phyloP scores from a whole-genome alignment of 1,140 invertebrate species.

The Drosophila ficusphila region DNA sequence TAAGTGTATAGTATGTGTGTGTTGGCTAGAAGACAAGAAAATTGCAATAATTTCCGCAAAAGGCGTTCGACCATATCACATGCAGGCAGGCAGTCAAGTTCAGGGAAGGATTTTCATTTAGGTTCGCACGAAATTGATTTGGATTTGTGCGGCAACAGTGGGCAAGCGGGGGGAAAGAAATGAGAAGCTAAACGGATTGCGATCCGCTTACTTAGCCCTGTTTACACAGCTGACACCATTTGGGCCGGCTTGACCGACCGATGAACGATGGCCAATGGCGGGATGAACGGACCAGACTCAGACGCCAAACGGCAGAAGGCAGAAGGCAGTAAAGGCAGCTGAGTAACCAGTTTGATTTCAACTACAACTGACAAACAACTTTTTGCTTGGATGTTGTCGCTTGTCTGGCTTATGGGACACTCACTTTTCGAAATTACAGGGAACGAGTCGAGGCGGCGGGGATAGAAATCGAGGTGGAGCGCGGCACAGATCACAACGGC shows the following conservation, averaged over 20 bases:
- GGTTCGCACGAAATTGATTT: slow-evolving; percentile 52
- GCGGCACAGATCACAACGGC: slow-evolving; percentile 7
- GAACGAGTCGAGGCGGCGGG: neutral
- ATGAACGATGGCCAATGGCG: slow-evolving; percentile 23
- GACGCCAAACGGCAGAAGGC: slow-evolving; percentile 25
- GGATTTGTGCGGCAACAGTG: slow-evolving; percentile 19
- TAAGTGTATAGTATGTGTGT: slow-evolving; percentile 8
- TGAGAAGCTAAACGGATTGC: slow-evolving; percentile 37
- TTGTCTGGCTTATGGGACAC: slow-evolving; percentile 75
- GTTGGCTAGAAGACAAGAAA: slow-evolving; percentile 72
- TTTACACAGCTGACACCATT: slow-evolving; percentile 80
- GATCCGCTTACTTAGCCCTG: slow-evolving; percentile 68
- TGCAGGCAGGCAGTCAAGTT: slow-evolving; percentile 64
- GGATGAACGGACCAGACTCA: no score
- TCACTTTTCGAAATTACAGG: slow-evolving; percentile 63
- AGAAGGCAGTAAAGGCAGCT: slow-evolving; percentile 61
- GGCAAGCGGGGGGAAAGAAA: neutral
- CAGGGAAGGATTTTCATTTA: slow-evolving; percentile 57
- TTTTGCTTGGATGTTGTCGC: slow-evolving; percentile 56
- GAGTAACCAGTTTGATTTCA: slow-evolving; percentile 81
- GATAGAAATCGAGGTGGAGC: slow-evolving; percentile 8
- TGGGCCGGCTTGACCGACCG: slow-evolving; percentile 44
- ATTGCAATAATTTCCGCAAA: slow-evolving; percentile 79
- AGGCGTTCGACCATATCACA: slow-evolving; percentile 68
- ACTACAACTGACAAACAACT: slow-evolving; percentile 79